phyloP scores from a whole-genome alignment of 2,113 vertebrate species.

The Gasterosteus nipponicus region DNA sequence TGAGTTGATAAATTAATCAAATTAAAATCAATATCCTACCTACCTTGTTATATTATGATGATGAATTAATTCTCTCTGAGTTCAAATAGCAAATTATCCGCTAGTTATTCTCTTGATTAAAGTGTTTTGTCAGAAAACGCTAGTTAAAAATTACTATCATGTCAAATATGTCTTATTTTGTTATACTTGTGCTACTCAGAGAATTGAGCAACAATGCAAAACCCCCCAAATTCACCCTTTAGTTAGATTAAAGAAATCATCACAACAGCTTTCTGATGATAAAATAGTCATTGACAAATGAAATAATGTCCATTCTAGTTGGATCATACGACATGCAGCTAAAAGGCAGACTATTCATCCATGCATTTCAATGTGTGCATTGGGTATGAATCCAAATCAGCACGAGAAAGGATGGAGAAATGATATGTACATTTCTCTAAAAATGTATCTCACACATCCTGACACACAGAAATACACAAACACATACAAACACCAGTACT shows the following conservation, averaged over 20 bases:
- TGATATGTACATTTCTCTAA: constrained; percentile 21
- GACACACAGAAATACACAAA: not conserved
- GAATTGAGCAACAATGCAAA: not conserved
- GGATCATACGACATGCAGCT: not conserved
- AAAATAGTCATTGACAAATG: not conserved
- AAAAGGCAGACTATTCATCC: constrained; percentile 2
- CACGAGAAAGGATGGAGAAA: constrained; percentile 3
- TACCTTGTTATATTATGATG: not conserved
- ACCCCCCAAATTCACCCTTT: not conserved
- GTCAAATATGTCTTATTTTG: not conserved
- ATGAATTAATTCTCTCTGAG: not conserved
- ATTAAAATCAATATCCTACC: not conserved
- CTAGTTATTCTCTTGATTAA: not conserved
- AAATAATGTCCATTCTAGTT: not conserved
- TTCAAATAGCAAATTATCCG: not conserved
- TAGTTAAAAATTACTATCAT: no score
- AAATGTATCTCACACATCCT: constrained; percentile 16
- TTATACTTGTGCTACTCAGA: not conserved
- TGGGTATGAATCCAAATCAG: constrained; percentile 5
- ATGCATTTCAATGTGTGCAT: constrained; percentile 10
- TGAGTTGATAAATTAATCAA: not conserved
- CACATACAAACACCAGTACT: not conserved
- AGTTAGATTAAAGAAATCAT: not conserved
- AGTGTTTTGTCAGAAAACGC: not conserved
- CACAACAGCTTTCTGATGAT: not conserved